Evolutionary conservation across 2,113 vertebrate genomes (phyloP).

Genomic region (Erpornis zantholeuca): DNA sequence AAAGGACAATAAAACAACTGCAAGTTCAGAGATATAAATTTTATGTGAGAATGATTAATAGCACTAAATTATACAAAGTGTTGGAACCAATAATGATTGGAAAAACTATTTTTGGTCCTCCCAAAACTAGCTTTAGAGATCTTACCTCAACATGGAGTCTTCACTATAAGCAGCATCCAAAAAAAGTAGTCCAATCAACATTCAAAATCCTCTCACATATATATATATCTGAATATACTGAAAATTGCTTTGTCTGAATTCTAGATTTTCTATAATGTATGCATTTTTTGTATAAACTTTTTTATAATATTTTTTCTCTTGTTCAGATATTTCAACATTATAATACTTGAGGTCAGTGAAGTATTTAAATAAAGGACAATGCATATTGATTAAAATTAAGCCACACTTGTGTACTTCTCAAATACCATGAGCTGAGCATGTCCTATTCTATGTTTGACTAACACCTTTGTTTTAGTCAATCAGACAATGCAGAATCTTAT

Average conservation of each 20-base stretch:
- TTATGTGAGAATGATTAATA: not conserved
- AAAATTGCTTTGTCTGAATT: not conserved
- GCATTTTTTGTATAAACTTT: fast-evolving
- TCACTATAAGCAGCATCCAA: not conserved
- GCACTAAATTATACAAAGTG: not conserved
- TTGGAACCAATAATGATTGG: not conserved
- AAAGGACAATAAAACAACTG: not conserved
- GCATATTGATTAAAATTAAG: not conserved
- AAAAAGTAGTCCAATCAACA: not conserved
- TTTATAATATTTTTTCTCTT: not conserved
- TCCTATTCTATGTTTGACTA: not conserved
- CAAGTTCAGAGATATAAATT: not conserved
- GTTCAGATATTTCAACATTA: not conserved
- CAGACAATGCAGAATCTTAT: not conserved
- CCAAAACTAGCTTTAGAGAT: not conserved
- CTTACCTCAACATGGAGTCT: not conserved
- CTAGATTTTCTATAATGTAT: not conserved
- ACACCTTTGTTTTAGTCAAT: not conserved
- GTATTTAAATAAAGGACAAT: not conserved
- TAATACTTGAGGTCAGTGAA: not conserved
- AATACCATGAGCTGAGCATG: not conserved
- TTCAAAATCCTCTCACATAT: not conserved
- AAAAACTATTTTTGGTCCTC: not conserved
- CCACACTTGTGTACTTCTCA: not conserved
- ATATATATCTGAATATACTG: not conserved